Base-by-base conservation (phyloP, 1,140 invertebrate species). In the Eurosta solidaginis region DNA sequence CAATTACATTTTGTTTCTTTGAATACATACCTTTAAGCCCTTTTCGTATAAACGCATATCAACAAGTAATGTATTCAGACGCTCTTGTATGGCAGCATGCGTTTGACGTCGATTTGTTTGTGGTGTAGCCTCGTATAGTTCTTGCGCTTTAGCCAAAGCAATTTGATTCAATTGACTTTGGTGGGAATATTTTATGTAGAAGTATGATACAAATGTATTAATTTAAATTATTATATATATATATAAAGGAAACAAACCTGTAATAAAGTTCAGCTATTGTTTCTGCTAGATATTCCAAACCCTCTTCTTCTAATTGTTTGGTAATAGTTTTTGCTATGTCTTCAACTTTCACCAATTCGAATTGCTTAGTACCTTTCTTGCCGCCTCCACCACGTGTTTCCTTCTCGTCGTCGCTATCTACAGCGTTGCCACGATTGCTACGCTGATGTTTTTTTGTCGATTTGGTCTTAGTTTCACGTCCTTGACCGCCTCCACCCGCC, bases 401-500 rank as follows among this genome's bases (percentile, higher is more conserved):
- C 10, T 85, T 83, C 10, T 91, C 90, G 59, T 92, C 90, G 77
- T 94, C 92, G 42, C 91, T 92, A 81, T 93, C 92, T 45, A 90
- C 90, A 77, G 92, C 90, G 83, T 89, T 88, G 74, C 89, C 89
- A 4, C 81, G 88, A 87, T 88, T 90, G 36, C 88, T 89, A 82
- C 87, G 88, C 78, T 89, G 88, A 85, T 92, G 91, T 83, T 95
- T 95, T 83, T 99, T 99, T 0, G 94, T 94, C 6, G 96, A 94
- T 88, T 97, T 98, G 0, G 95, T 98, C 89, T 98, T 98, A 0
- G 96, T 97, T 90, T 99, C 97, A 76, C 97, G 90, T 1, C 97
- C 97, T 89, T 98, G 96, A 40, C 92, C 93, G 14, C 96, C 96
- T 44, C 97, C 96, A 36, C 96, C 96, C 54, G 91, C 91, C 91